Percentiles rank a stretch among this genome's conserved stretches.
Evolutionary conservation across 2,113 vertebrate species (phyloP).

Genomic region (Porphyrio hochstetteri): DNA sequence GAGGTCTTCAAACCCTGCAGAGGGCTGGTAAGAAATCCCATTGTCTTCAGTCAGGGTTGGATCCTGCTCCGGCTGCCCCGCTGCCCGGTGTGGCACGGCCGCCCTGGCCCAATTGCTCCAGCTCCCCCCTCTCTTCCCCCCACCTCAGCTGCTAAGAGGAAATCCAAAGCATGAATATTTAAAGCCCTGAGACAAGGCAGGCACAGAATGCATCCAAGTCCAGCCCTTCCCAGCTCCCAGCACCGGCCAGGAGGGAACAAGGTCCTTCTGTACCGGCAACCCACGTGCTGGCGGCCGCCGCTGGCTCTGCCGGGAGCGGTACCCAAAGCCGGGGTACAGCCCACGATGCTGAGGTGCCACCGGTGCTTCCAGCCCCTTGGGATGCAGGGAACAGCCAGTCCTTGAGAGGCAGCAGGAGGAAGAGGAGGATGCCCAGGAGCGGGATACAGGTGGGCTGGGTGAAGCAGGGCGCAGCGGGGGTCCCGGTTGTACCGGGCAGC

Average conservation of each 20-base stretch:
- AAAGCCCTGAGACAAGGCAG: constrained; percentile 20
- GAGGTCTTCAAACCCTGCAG: neutral
- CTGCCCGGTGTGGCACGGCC: neutral
- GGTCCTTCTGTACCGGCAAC: constrained; percentile 37
- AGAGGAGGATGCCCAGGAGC: neutral
- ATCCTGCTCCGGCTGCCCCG: neutral
- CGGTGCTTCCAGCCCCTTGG: neutral
- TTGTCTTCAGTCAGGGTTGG: neutral
- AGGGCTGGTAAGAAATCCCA: neutral
- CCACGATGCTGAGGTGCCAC: neutral
- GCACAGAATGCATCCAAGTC: neutral
- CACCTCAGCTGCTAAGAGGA: neutral
- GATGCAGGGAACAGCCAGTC: neutral
- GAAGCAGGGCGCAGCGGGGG: neutral
- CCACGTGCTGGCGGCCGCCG: neutral
- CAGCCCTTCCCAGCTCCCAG: neutral
- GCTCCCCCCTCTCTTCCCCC: neutral
- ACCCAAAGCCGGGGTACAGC: neutral
- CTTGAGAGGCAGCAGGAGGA: neutral
- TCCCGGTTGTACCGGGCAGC: neutral
- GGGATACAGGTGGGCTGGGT: neutral
- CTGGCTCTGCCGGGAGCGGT: neutral
- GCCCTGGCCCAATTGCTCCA: neutral
- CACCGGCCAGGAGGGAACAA: constrained; percentile 4
- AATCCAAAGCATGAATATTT: constrained; percentile 49